phyloP scores from a whole-genome alignment of 2,888 invertebrate genomes.

The Ochropleura plecta region DNA sequence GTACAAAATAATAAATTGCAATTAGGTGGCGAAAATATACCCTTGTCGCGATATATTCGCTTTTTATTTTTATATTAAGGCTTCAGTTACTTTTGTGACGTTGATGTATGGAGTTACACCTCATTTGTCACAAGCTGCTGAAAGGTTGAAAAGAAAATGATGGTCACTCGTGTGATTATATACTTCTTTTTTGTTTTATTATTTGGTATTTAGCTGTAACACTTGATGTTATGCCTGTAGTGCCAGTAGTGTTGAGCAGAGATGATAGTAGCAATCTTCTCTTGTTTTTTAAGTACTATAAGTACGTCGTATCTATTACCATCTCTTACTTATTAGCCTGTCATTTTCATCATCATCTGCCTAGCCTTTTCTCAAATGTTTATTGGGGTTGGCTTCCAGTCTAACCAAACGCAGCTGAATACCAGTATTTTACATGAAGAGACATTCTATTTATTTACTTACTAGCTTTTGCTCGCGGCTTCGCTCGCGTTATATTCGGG shows the following conservation, averaged over 20 bases:
- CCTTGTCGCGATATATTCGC: constrained; percentile 26
- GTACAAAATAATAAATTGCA: constrained; percentile 36
- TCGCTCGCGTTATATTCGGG: too few relatives aligned
- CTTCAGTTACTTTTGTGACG: constrained; percentile 53
- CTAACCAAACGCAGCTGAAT: too few relatives aligned
- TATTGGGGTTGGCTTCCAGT: too few relatives aligned
- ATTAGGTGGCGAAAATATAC: constrained; percentile 29
- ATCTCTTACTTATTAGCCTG: too few relatives aligned
- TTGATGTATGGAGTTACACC: constrained; percentile 56
- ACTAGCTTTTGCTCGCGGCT: too few relatives aligned
- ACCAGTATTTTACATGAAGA: too few relatives aligned
- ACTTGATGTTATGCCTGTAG: not conserved
- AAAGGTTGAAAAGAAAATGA: constrained; percentile 52
- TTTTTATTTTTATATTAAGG: constrained; percentile 42
- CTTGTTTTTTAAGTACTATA: not conserved
- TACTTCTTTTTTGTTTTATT: constrained; percentile 19
- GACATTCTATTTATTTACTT: too few relatives aligned
- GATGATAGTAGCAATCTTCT: not conserved
- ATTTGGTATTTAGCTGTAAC: not conserved
- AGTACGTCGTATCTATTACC: too few relatives aligned
- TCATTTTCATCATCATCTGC: too few relatives aligned
- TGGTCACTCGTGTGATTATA: constrained; percentile 41
- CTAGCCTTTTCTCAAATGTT: too few relatives aligned
- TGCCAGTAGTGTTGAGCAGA: not conserved
- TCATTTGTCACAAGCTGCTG: constrained; percentile 60